phyloP scores from a whole-genome alignment of 2,888 invertebrate species.

The Deilephila porcellus region DNA sequence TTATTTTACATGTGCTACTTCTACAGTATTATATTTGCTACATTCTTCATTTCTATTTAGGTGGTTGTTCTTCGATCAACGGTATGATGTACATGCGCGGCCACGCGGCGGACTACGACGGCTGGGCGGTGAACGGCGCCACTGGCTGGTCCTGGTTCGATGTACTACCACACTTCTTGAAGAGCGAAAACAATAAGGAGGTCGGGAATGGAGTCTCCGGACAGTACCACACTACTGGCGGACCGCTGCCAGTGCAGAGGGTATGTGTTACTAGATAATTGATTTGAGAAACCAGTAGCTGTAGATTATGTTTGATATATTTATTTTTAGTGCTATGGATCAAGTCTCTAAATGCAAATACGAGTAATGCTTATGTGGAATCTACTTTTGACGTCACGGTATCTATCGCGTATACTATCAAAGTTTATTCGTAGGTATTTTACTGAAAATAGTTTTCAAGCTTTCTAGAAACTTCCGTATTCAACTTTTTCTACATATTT shows the following conservation, averaged over 20 bases:
- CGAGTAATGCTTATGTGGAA: no score
- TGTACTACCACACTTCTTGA: conserved; percentile 89
- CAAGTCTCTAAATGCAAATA: no score
- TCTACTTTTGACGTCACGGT: no score
- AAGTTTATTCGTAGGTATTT: no score
- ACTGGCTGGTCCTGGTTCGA: conserved; percentile 92
- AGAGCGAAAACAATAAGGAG: conserved; percentile 88
- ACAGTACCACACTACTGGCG: conserved; percentile 86
- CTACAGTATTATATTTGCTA: no score
- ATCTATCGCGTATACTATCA: no score
- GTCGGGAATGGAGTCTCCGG: conserved; percentile 84
- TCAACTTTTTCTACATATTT: not conserved
- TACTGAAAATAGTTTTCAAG: no score
- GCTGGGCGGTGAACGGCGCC: conserved; percentile 90
- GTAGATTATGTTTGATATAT: no score
- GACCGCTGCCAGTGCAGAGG: conserved; percentile 85
- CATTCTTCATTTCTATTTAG: conserved; percentile 57
- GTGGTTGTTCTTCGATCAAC: conserved; percentile 89
- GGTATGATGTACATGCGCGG: conserved; percentile 95
- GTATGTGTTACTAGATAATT: conserved; percentile 45
- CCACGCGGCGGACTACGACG: conserved; percentile 89
- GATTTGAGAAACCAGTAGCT: no score
- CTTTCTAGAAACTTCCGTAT: no score
- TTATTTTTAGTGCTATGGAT: no score
- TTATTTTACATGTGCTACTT: no score